Base-by-base conservation (phyloP, 2,113 vertebrate species). In the Tychaedon coryphoeus region DNA sequence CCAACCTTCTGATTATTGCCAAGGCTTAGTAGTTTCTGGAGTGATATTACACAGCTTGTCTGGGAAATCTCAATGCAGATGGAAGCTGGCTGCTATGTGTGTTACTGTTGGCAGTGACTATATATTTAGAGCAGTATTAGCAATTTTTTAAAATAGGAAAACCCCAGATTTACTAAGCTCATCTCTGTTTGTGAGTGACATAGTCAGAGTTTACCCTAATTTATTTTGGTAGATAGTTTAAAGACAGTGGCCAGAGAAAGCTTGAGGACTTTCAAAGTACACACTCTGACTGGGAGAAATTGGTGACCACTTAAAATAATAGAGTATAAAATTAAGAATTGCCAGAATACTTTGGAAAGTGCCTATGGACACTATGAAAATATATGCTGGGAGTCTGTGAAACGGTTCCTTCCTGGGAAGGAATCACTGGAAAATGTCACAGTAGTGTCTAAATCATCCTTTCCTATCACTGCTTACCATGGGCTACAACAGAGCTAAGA, bases 31-130 rank as follows among this genome's bases (percentile, higher is more conserved):
- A 75, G 58, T 95, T 96, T 90, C 74, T 95, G 78, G 86, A 93
- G 74, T 61, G 69, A 91, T 90, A 60, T 43, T 86, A 84, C 92
- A 45, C 74, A 95, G 61, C 50, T 86, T 95, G 78, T 61, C 91
- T 96, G 91, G 76, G 81, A 96, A 92, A 71, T 88, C 77, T 97
- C 89, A 86, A 15, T 90, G 79, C 89, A 94, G 92, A 96, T 96
- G 84, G 88, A 84, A 90, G 92, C 65, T 94, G 96, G 91, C 87
- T 96, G 58, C 65, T 89, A 34, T 70, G 38, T 51, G 38, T 88
- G 74, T 92, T 96, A 77, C 85, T 96, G 61, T 92, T 96, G 94
- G 87, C 93, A 89, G 26, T 38, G 45, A 88, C 54, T 88, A 29
- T 57, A 72, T 84, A 72, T 77, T 86, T 93, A 96, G 33, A 88